Conservation (phyloP, 2,113 vertebrate genomes). For the Ceuthmochares aereus region DNA sequence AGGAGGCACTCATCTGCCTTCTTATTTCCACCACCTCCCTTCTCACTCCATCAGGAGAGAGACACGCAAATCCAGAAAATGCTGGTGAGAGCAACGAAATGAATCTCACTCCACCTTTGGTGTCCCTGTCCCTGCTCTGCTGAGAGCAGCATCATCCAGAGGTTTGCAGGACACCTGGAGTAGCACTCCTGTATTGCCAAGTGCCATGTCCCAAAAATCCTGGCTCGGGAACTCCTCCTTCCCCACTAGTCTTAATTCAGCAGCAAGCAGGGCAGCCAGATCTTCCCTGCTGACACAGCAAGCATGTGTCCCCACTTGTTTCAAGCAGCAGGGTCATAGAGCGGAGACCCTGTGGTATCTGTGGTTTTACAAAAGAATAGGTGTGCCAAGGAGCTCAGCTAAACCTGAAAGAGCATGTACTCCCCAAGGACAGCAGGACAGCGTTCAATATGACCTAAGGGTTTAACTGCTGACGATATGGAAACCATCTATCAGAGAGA, state of each 20-base stretch:
- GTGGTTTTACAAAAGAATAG: not conserved
- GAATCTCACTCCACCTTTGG: fast-evolving
- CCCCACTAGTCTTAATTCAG: not conserved
- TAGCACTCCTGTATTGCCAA: not conserved
- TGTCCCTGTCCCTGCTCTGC: not conserved
- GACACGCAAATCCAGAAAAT: fast-evolving
- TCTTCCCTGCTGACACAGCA: not conserved
- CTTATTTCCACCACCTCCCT: not conserved
- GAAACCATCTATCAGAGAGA: not conserved
- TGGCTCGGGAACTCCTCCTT: not conserved
- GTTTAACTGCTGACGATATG: not conserved
- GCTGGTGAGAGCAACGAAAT: not conserved
- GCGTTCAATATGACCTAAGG: not conserved
- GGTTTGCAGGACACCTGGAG: not conserved
- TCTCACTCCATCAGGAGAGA: not conserved
- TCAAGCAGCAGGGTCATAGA: not conserved
- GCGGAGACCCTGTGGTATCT: not conserved
- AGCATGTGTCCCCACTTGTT: not conserved
- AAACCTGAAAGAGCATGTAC: fast-evolving
- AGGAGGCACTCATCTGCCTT: not conserved
- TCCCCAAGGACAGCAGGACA: not conserved
- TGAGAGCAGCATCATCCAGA: not conserved
- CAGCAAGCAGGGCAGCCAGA: not conserved
- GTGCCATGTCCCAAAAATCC: not conserved
- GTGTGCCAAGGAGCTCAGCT: not conserved